Evolutionary conservation across 2,113 vertebrate species (phyloP), one percentile per base, ranked within the genome.

Genomic region (Fregata magnificens): DNA sequence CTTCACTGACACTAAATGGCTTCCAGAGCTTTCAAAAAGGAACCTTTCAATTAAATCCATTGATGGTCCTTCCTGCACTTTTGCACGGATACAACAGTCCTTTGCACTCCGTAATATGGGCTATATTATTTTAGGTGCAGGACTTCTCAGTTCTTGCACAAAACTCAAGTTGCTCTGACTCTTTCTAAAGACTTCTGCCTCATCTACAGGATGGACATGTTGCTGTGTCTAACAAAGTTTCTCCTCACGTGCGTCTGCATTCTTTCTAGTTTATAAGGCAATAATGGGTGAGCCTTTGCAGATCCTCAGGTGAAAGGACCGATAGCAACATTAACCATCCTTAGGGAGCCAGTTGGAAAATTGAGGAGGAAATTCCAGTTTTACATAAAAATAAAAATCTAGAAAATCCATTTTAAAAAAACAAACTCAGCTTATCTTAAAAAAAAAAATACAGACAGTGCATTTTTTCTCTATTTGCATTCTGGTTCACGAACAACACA

Each of bases 41-140:
- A 58, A 13, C 11, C 15, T 74, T 86, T 88, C 19, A 91, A 18
- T 72, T 53, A 63, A 89, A 72, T 9, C 4, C 7, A 21, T 12
- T 11, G 18, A 28, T 32, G 6, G 5, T 13, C 17, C 20, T 70
- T 86, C 59, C 16, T 65, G n/a, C 10, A 59, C 38, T 86, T 81
- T 16, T 10, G 7, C 36, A 58, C 1, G 5, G 15, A 58, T 42
- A 28, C 0, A 0, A 7, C 17, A 58, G 19, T 28, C 28, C 32
- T 92, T 86, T 69, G 19, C 21, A 36, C 10, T 56, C 8, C 79
- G 12, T 56, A 73, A 31, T 24, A 32, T 6, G 5, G 32, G 1
- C 12, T 72, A 1, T 36, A 50, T 31, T 38, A 61, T 29, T 65
- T 77, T 70, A 66, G 14, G 11, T 50, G 28, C 32, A 89, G 36